phyloP scores from a whole-genome alignment of 2,888 invertebrate species.

The Andrena flavipes region DNA sequence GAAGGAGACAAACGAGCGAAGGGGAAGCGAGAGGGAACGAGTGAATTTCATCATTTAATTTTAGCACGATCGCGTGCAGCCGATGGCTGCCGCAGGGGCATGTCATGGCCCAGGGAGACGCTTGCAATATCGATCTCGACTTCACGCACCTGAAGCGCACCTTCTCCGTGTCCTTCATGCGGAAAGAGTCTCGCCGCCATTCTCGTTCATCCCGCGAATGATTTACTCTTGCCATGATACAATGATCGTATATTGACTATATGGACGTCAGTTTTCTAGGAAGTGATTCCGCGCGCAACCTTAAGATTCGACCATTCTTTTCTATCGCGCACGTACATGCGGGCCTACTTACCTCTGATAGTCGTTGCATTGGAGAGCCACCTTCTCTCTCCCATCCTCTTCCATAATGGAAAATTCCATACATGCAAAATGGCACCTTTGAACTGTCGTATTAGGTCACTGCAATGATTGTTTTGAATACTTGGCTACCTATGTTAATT shows the following conservation, averaged over 20 bases:
- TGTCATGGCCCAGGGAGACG: slow-evolving; percentile 70
- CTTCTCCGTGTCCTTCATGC: slow-evolving; percentile 41
- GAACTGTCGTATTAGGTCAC: too few species aligned
- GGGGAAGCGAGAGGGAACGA: slow-evolving; percentile 5
- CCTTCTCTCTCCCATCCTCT: too few species aligned
- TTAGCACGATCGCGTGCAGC: slow-evolving; percentile 74
- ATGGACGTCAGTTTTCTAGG: not conserved
- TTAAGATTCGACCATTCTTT: not conserved
- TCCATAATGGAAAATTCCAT: too few species aligned
- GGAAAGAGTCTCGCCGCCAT: slow-evolving; percentile 39
- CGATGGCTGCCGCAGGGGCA: slow-evolving; percentile 69
- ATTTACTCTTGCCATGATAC: slow-evolving; percentile 2
- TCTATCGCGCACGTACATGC: not conserved
- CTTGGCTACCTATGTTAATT: too few species aligned
- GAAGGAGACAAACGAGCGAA: not conserved
- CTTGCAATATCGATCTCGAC: slow-evolving; percentile 77
- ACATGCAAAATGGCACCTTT: too few species aligned
- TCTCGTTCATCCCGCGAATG: slow-evolving; percentile 22
- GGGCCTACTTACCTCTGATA: too few species aligned
- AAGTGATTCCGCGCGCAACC: not conserved
- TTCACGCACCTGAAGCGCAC: slow-evolving; percentile 73
- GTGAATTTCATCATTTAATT: slow-evolving; percentile 70
- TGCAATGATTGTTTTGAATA: too few species aligned
- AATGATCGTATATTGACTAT: not conserved
- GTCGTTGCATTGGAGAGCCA: too few species aligned